These are phyloP conservation scores for Copsychus sechellarum DNA, from an alignment of 2,113 vertebrate genomes.

Conservation along the genomic window DNA sequence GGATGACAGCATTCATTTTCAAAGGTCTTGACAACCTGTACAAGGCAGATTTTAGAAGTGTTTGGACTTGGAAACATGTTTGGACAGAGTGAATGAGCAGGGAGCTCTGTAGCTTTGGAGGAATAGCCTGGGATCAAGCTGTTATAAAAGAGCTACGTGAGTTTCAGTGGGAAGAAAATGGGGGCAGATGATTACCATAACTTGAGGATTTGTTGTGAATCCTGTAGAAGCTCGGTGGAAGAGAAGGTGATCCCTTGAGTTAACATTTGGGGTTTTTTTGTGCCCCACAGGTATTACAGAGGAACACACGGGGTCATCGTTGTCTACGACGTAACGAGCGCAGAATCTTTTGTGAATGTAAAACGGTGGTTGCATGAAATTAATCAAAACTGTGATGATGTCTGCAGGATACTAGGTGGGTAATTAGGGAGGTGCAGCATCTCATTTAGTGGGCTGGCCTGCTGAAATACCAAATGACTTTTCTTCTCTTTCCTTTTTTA, in stretches of 20 bases:
- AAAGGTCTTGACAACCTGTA: not conserved
- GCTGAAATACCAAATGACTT: not conserved
- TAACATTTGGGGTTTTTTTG: not conserved
- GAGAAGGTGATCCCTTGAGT: not conserved
- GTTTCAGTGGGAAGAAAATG: not conserved
- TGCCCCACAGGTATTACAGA: slow-evolving; percentile 88
- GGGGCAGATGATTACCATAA: not conserved
- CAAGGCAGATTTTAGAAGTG: not conserved
- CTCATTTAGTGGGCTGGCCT: not conserved
- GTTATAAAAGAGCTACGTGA: not conserved
- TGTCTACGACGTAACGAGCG: slow-evolving; percentile 96
- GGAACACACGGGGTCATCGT: slow-evolving; percentile 98
- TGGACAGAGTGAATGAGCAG: not conserved
- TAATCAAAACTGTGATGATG: slow-evolving; percentile 98
- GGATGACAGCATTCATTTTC: not conserved
- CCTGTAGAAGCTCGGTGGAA: not conserved
- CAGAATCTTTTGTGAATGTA: slow-evolving; percentile 98
- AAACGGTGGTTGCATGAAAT: slow-evolving; percentile 99
- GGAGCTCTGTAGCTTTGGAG: not conserved
- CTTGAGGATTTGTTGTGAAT: not conserved
- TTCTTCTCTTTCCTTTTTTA: slow-evolving; percentile 40
- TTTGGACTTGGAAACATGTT: not conserved
- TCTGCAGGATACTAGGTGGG: slow-evolving; percentile 97
- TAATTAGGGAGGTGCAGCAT: not conserved
- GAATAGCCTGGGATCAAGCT: not conserved